These are phyloP conservation scores for Diabrotica virgifera DNA, from an alignment of 1,140 invertebrate genomes.

Conservation along the genomic window DNA sequence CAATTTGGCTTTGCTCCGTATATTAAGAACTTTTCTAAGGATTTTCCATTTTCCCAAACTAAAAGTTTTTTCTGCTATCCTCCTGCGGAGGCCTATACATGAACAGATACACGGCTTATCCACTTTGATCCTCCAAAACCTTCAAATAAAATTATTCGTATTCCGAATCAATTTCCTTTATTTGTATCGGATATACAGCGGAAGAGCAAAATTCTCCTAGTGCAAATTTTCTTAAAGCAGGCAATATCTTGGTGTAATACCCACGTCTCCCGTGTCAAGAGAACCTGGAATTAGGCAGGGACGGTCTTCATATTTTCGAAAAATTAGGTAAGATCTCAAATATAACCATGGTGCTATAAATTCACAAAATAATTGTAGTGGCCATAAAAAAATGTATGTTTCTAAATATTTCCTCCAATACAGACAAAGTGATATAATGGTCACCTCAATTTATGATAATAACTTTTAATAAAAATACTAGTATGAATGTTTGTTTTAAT, in stretches of 20 bases:
- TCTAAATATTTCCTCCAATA: too few relatives aligned
- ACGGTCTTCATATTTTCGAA: too few relatives aligned
- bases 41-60: constrained; percentile 1
- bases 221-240: constrained; percentile 7
- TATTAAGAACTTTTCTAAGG: background rate
- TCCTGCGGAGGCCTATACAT: background rate
- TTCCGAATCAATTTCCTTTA: constrained; percentile 14
- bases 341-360: too few relatives aligned
- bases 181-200: constrained; percentile 3
- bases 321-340: too few relatives aligned
- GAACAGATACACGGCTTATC: background rate
- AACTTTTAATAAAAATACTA: too few relatives aligned
- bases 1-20: background rate
- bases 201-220: background rate
- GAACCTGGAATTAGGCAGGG: background rate
- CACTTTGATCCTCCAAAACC: constrained; percentile 3
- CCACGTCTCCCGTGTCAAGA: background rate
- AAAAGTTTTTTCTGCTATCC: constrained; percentile 5
- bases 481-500: too few relatives aligned
- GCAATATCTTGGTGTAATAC: constrained; percentile 4
- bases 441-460: too few relatives aligned
- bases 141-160: constrained; percentile 7
- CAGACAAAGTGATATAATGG: too few relatives aligned
- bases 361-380: too few relatives aligned
- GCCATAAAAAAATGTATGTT: too few relatives aligned